These are phyloP conservation scores for Melanostoma scalare DNA, from an alignment of 2,888 invertebrate genomes.

Conservation along the genomic window DNA sequence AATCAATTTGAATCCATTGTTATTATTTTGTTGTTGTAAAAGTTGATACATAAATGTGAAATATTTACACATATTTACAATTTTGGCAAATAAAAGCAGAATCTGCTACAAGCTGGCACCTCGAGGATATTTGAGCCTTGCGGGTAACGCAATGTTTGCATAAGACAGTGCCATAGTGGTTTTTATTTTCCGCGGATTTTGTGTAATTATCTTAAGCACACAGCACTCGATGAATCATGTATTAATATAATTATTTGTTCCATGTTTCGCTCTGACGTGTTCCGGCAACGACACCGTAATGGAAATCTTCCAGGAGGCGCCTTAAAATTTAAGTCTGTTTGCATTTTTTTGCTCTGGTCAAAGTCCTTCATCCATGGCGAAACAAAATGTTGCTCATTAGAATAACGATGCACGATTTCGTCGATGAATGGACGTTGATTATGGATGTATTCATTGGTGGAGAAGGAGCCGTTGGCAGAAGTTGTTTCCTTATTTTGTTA, in stretches of 20 bases:
- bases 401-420: conserved; percentile 70
- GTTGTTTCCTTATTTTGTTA: neutral
- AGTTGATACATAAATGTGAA: conserved; percentile 4
- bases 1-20: conserved; percentile 65
- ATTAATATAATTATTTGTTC: conserved; percentile 44
- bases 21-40: conserved; percentile 48
- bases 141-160: neutral
- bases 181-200: conserved; percentile 26
- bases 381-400: conserved; percentile 69
- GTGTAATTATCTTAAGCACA: conserved; percentile 68
- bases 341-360: neutral
- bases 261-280: neutral
- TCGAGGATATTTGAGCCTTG: conserved; percentile 25
- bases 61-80: too few species aligned
- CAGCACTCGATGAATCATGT: conserved; percentile 54
- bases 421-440: conserved; percentile 70
- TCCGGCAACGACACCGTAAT: neutral
- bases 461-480: conserved; percentile 2
- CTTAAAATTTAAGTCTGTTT: conserved; percentile 6
- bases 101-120: conserved; percentile 28
- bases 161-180: neutral
- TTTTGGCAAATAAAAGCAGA: neutral
- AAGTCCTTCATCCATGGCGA: conserved; percentile 51
- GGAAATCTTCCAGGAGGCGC: conserved; percentile 8
- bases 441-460: conserved; percentile 57